These are phyloP conservation scores for Pocillopora damicornis DNA, from an alignment of 64 coral and sea anemone species.

Conservation along the genomic window DNA sequence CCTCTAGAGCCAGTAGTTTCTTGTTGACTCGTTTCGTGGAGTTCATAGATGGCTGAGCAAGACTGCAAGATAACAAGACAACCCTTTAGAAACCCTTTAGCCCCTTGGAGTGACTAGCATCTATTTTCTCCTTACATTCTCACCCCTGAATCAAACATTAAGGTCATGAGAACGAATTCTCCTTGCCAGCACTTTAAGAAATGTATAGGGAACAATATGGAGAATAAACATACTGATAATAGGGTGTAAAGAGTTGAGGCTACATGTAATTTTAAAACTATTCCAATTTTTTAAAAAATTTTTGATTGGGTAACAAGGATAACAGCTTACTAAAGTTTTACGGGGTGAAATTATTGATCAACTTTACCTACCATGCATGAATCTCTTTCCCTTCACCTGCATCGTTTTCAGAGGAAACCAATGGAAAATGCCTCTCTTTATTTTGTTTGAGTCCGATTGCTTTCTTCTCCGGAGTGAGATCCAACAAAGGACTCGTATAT, in stretches of 20 bases:
- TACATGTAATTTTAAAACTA: too few relatives aligned
- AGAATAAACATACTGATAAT: too few relatives aligned
- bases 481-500: conserved; percentile 59
- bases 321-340: background rate
- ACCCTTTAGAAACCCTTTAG: too few relatives aligned
- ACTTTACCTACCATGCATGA: background rate
- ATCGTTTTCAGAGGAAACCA: background rate
- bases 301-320: background rate
- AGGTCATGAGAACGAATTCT: too few relatives aligned
- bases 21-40: conserved; percentile 50
- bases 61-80: conserved; percentile 36
- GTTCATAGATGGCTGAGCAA: conserved; percentile 69
- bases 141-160: too few relatives aligned
- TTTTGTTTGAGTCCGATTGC: conserved; percentile 4
- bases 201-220: too few relatives aligned
- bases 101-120: too few relatives aligned
- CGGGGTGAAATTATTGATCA: background rate
- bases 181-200: too few relatives aligned
- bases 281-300: too few relatives aligned
- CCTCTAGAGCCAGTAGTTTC: conserved; percentile 49
- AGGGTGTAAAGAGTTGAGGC: too few relatives aligned
- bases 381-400: background rate
- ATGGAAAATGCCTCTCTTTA: background rate
- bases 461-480: conserved; percentile 84
- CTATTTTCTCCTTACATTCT: too few relatives aligned